Base-by-base conservation (phyloP, 2,113 vertebrate genomes). In the Euleptes europaea region DNA sequence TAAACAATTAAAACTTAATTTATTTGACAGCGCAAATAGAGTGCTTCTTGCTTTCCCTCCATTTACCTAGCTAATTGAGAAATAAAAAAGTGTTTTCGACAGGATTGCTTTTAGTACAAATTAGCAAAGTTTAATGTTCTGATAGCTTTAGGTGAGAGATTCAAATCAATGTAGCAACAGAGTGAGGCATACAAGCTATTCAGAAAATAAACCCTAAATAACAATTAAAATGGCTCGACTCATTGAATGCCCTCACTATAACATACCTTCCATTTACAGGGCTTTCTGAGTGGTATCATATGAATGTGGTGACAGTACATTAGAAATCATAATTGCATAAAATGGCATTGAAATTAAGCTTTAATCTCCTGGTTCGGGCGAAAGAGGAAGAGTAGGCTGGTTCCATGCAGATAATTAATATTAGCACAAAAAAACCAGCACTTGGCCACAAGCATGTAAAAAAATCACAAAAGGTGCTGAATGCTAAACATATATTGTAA, bases 1-100 rank as follows among this genome's bases (percentile, higher is more conserved):
- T 83, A 83, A 83, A 79, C 60, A 47, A 80, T 75, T 80, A 84
- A 67, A 69, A 31, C 35, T 75, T 67, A 74, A 60, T 88, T 69
- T 47, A 14, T 67, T 49, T 84, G 69, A 66, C 47, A 80, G 38
- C n/a, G 35, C 40, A 57, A 73, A 66, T 69, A 51, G 67, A 84
- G 65, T 31, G 21, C 31, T 44, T 78, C 83, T 66, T 67, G 19
- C 54, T 10, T 10, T 10, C 54, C 54, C 19, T 17, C 54, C 12
- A 79, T 74, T 67, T 87, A 66, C 74, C 60, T 66, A 72, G n/a
- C 40, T 54, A 21, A 67, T 75, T 7, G 38, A 74, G 28, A 75
- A 65, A 69, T 17, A 78, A 78, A 63, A 19, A 79, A 67, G 21
- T 40, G 47, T 72, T 65, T 86, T 47, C 14, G 72, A 51, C 40